Evolutionary conservation across 2,797 vertebrate genomes (phyloP).

Genomic region (Bovichtus variegatus): DNA sequence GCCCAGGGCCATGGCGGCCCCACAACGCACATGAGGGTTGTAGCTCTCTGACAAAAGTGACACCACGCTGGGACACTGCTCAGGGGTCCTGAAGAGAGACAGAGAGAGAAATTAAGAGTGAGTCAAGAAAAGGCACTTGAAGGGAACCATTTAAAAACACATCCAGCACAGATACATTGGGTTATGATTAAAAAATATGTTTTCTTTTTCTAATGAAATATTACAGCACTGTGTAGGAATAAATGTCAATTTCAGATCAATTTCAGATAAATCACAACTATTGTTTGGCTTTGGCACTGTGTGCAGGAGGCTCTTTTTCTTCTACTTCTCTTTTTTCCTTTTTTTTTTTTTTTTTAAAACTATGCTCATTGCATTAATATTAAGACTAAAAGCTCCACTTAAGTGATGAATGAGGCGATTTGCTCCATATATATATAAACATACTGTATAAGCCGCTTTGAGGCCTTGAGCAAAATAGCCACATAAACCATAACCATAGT

Average conservation of each 20-base stretch:
- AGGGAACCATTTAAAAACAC: background rate
- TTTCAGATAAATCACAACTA: background rate
- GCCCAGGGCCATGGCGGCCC: conserved; percentile 98
- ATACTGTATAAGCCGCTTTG: background rate
- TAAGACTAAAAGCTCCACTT: background rate
- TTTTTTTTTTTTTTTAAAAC: too few relatives aligned
- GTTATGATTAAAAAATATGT: background rate
- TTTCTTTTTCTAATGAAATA: background rate
- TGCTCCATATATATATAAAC: conserved; percentile 13
- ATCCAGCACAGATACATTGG: background rate
- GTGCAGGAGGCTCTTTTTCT: background rate
- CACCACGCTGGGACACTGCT: conserved; percentile 98
- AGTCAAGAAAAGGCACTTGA: background rate
- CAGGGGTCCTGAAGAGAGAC: conserved; percentile 90
- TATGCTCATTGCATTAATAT: background rate
- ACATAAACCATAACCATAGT: conserved; percentile 9
- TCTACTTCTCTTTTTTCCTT: too few relatives aligned
- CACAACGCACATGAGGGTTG: conserved; percentile 98
- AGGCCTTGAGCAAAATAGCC: conserved; percentile 10
- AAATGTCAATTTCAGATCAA: background rate
- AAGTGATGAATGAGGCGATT: conserved; percentile 22
- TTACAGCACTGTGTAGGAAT: background rate
- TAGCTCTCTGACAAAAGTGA: conserved; percentile 98
- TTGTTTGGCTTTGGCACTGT: background rate
- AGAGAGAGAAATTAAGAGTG: conserved; percentile 8